Evolutionary conservation across 2,113 vertebrate genomes (phyloP).

Genomic region (Neoarius graeffei): DNA sequence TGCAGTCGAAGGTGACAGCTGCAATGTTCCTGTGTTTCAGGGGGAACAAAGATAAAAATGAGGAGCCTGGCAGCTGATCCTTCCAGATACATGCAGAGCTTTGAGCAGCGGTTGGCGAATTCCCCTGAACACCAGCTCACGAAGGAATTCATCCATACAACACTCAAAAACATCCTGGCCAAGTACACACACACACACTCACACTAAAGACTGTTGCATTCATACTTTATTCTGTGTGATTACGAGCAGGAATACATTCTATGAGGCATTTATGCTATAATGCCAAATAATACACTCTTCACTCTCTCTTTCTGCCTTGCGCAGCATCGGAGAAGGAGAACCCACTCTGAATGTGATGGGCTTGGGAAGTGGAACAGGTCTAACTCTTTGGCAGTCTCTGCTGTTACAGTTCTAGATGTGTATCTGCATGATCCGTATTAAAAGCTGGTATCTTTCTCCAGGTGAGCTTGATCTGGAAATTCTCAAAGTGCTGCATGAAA

Average conservation of each 20-base stretch:
- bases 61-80: conserved; percentile 69
- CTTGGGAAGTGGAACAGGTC: conserved; percentile 83
- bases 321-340: conserved; percentile 76
- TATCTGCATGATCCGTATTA: background rate
- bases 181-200: conserved; percentile 61
- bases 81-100: conserved; percentile 73
- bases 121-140: conserved; percentile 84
- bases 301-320: background rate
- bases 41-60: conserved; percentile 69
- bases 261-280: background rate
- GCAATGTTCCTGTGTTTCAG: conserved; percentile 5
- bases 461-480: conserved; percentile 83
- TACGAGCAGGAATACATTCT: background rate
- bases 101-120: conserved; percentile 77
- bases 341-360: conserved; percentile 77
- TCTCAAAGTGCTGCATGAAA: conserved; percentile 72
- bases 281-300: background rate
- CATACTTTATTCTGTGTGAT: background rate
- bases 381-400: background rate
- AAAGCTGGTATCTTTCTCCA: conserved; percentile 39
- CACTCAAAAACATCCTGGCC: conserved; percentile 70
- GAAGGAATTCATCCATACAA: conserved; percentile 76
- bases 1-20: background rate
- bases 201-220: background rate
- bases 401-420: too few species aligned